phyloP scores from a whole-genome alignment of 2,888 invertebrate species.

The Hyppa rectilinea region DNA sequence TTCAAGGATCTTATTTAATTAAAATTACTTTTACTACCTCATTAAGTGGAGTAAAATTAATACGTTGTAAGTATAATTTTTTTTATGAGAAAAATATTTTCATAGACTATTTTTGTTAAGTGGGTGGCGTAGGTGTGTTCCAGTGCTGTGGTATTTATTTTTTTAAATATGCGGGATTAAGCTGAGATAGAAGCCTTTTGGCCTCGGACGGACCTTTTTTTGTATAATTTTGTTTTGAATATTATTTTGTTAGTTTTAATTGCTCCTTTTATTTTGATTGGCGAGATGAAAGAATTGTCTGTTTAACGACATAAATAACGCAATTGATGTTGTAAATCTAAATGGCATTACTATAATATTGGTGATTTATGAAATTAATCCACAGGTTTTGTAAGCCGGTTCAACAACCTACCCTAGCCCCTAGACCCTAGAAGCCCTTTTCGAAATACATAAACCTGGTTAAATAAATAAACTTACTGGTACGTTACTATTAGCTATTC shows the following conservation, averaged over 20 bases:
- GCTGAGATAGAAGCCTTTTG: too few relatives aligned
- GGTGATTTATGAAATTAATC: background rate
- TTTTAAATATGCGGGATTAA: too few relatives aligned
- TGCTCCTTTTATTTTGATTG: too few relatives aligned
- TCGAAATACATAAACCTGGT: background rate
- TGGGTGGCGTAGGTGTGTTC: too few relatives aligned
- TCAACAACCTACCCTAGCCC: background rate
- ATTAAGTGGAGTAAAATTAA: constrained; percentile 32
- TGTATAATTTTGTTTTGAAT: too few relatives aligned
- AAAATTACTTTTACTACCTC: constrained; percentile 15
- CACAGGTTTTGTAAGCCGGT: background rate
- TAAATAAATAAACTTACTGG: background rate
- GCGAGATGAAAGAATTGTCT: background rate
- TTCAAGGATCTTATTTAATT: background rate
- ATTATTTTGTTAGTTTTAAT: too few relatives aligned
- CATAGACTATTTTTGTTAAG: too few relatives aligned
- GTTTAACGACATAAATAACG: background rate
- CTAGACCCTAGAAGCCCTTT: background rate
- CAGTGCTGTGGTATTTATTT: too few relatives aligned
- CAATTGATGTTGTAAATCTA: background rate
- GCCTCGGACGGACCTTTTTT: too few relatives aligned
- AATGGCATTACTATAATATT: background rate
- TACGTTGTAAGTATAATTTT: too few relatives aligned
- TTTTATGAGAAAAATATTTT: too few relatives aligned
- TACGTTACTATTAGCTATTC: too few relatives aligned